Conservation (phyloP, 2,888 invertebrate species). For the Noctua fimbriata region DNA sequence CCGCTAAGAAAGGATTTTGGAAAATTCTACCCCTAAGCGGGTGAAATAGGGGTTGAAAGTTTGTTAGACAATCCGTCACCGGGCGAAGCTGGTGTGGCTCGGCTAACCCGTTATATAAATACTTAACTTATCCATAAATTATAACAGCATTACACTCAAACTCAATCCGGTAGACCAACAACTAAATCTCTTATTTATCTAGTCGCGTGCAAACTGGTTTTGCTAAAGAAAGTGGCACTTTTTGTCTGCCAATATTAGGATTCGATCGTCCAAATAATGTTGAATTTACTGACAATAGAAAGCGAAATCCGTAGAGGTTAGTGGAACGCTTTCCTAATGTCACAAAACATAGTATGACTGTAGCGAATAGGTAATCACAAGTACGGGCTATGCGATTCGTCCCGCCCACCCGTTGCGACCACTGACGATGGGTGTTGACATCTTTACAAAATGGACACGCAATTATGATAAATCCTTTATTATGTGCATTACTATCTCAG, state of each 20-base stretch:
- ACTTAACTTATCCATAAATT: slow-evolving; percentile 25
- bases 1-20: not conserved
- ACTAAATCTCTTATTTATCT: slow-evolving; percentile 37
- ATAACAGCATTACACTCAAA: slow-evolving; percentile 35
- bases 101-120: not conserved
- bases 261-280: slow-evolving; percentile 51
- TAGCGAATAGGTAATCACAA: slow-evolving; percentile 78
- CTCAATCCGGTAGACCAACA: slow-evolving; percentile 28
- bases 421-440: slow-evolving; percentile 61
- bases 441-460: slow-evolving; percentile 64
- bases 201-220: slow-evolving; percentile 58
- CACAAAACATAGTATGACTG: slow-evolving; percentile 73
- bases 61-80: not conserved
- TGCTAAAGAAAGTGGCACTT: slow-evolving; percentile 62
- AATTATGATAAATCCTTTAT: slow-evolving; percentile 55
- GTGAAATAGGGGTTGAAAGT: not conserved
- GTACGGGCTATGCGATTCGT: slow-evolving; percentile 68
- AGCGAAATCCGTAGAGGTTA: slow-evolving; percentile 79
- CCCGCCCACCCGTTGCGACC: slow-evolving; percentile 62
- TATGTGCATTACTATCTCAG: slow-evolving; percentile 51
- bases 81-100: not conserved
- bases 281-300: slow-evolving; percentile 73
- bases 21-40: not conserved
- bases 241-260: slow-evolving; percentile 58
- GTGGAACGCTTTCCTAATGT: slow-evolving; percentile 79